Conservation (phyloP, 2,797 vertebrate genomes). For the Macrochelys suwanniensis region DNA sequence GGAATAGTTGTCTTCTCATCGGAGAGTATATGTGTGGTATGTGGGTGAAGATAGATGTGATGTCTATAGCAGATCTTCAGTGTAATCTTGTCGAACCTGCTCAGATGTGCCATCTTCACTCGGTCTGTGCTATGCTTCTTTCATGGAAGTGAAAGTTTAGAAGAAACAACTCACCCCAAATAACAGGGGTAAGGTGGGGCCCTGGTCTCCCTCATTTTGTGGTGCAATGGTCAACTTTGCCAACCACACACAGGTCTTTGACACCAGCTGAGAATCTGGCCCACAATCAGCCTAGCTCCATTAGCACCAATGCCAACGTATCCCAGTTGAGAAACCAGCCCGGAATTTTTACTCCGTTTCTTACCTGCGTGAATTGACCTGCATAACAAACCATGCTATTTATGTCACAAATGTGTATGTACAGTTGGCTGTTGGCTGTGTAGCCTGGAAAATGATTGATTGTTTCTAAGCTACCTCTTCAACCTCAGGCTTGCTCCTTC, state of each 20-base stretch:
- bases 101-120: neutral
- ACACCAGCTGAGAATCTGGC: no score
- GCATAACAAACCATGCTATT: neutral
- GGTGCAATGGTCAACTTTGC: neutral
- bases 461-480: neutral
- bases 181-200: neutral
- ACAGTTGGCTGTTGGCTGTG: neutral
- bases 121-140: neutral
- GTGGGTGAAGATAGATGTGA: neutral
- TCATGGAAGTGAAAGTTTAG: neutral
- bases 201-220: neutral
- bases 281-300: neutral
- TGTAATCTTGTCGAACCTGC: neutral
- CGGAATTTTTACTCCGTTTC: neutral
- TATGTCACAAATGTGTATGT: neutral
- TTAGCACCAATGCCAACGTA: neutral
- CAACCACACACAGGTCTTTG: neutral
- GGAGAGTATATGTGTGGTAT: neutral
- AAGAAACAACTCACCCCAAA: neutral
- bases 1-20: neutral
- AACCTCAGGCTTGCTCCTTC: neutral
- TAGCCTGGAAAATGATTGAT: neutral
- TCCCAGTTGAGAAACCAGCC: neutral
- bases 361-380: neutral
- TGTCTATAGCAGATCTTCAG: neutral